Evolutionary conservation across 2,888 invertebrate genomes (phyloP).

Genomic region (Tachina grossa): DNA sequence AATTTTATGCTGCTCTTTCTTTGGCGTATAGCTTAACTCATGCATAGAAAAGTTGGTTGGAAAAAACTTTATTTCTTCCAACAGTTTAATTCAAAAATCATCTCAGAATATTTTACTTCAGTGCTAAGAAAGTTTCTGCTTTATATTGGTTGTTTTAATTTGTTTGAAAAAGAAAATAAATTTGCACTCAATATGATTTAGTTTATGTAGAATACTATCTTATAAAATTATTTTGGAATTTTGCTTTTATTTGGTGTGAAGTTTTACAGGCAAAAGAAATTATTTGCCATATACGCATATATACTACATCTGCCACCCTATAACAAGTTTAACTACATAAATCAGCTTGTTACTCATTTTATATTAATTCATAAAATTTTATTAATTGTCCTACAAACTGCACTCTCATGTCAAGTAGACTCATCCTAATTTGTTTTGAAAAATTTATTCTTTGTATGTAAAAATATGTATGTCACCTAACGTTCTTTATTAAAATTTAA

Average conservation of each 20-base stretch:
- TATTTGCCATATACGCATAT: too few species aligned
- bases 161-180: not conserved
- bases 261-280: too few species aligned
- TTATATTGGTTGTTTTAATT: not conserved
- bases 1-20: constrained; percentile 7
- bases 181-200: not conserved
- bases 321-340: too few species aligned
- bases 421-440: too few species aligned
- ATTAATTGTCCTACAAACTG: too few species aligned
- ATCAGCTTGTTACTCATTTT: too few species aligned
- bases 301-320: too few species aligned
- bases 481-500: too few species aligned
- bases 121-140: not conserved
- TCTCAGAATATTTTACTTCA: constrained; percentile 26
- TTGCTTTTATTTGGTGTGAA: not conserved
- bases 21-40: not conserved
- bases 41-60: not conserved
- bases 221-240: not conserved
- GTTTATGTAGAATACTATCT: not conserved
- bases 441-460: too few species aligned
- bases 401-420: too few species aligned
- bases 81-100: constrained; percentile 33
- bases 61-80: constrained; percentile 18
- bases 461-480: too few species aligned
- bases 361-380: too few species aligned